Evolutionary conservation across 2,888 invertebrate genomes (phyloP), one percentile per base, ranked within the genome.

Genomic region (Callyntrura guangdongensis): DNA sequence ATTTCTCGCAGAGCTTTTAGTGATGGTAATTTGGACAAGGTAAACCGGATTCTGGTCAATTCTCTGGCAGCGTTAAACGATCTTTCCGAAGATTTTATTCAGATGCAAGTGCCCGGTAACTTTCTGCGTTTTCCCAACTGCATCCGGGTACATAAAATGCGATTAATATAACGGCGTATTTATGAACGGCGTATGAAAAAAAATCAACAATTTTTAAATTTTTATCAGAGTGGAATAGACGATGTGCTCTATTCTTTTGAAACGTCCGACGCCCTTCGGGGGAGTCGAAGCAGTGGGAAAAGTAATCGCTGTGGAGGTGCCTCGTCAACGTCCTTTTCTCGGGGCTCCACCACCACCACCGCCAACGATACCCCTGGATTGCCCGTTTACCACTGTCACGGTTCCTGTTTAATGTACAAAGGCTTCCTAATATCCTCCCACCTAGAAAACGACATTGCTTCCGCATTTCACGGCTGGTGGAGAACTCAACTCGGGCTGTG

Each of bases 351-450:
- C 27, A 11, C 64, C 20, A 69, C 25, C 22, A 69, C 22, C 27
- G 20, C 64, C 20, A 69, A 77, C 67, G 12, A 6, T 17, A 0
- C 17, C 72, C 27, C 25, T 2, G 22, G 20, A 5, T 14, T 69
- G 8, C 53, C 89, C 11, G 64, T 92, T 36, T 93, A 92, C 59
- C 92, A 93, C 64, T 94, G 94, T 69, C 91, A 93, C 22, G 94
- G 94, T 14, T 93, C 93, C 59, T 93, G 93, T 53, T 79, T 94
- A 17, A 88, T 93, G 69, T 93, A 92, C 92, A 94, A 94, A 93
- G 92, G 92, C 45, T 72, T 90, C n/a, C 56, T 93, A 27, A 92
- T 93, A 9, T 83, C 89, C 9, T 93, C 93, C 14, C 94, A 94
- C 85, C 69, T 94, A 81, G 93, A 92, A 59, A 86, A 88, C 27